Evolutionary conservation across 2,113 vertebrate species (phyloP).

Genomic region (Dasyornis broadbenti): DNA sequence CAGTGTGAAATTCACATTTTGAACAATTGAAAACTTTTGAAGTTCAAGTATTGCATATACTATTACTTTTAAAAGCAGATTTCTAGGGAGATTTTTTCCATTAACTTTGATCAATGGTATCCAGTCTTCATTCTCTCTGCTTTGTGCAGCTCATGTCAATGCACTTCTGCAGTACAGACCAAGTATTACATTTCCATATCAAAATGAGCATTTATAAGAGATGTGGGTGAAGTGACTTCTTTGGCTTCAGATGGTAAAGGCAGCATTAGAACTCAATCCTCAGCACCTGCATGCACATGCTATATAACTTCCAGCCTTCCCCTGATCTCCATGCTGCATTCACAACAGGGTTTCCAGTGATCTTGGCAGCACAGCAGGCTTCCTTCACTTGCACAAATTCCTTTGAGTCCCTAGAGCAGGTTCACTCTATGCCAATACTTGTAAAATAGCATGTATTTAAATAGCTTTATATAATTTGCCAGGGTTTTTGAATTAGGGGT

Average conservation of each 20-base stretch:
- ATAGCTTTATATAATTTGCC: not conserved
- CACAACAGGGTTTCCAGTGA: not conserved
- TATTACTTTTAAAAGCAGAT: not conserved
- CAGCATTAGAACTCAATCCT: not conserved
- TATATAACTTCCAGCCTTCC: not conserved
- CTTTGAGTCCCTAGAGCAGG: not conserved
- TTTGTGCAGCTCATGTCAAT: not conserved
- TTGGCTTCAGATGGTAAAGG: not conserved
- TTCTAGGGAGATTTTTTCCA: not conserved
- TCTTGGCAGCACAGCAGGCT: not conserved
- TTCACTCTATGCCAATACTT: not conserved
- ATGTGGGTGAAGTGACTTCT: not conserved
- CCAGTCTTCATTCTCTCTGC: not conserved
- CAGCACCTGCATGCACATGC: rapidly evolving
- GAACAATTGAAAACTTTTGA: not conserved
- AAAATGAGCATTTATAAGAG: not conserved
- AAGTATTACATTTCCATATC: not conserved
- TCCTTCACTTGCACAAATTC: not conserved
- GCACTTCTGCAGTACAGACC: not conserved
- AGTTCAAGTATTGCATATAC: not conserved
- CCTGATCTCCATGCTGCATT: not conserved
- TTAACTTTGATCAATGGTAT: not conserved
- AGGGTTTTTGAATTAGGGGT: not conserved
- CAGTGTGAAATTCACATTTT: not conserved
- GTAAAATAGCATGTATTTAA: not conserved